phyloP scores from a whole-genome alignment of 2,113 vertebrate genomes.

The Hypocryptadius cinnamomeus region DNA sequence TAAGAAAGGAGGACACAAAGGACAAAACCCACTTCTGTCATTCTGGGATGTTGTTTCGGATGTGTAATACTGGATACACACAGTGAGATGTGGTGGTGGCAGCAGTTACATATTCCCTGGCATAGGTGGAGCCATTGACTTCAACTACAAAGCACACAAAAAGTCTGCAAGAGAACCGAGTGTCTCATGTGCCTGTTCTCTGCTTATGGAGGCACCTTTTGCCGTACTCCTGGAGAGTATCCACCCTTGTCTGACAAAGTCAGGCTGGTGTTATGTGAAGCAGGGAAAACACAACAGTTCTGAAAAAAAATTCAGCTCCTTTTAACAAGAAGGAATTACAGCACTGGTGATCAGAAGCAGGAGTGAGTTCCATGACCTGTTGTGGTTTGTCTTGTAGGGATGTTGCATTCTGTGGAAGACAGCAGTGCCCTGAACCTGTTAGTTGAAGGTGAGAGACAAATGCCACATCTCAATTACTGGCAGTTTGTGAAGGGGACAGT shows the following conservation, averaged over 20 bases:
- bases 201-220: neutral
- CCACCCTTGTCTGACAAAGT: neutral
- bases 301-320: neutral
- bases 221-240: neutral
- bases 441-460: slow-evolving; percentile 76
- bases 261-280: neutral
- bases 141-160: neutral
- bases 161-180: rapidly evolving
- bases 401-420: slow-evolving; percentile 77
- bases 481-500: neutral
- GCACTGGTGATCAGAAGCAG: neutral
- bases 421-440: slow-evolving; percentile 69
- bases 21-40: neutral
- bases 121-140: slow-evolving; percentile 28
- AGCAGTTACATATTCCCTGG: neutral
- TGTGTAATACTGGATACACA: neutral
- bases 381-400: slow-evolving; percentile 64
- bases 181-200: neutral
- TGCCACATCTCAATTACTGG: neutral
- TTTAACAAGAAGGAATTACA: neutral
- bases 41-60: neutral
- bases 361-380: neutral
- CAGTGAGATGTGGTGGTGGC: neutral
- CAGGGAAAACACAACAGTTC: neutral
- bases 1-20: neutral